phyloP scores from a whole-genome alignment of 2,888 invertebrate species.

The Trichopoda pennipes region DNA sequence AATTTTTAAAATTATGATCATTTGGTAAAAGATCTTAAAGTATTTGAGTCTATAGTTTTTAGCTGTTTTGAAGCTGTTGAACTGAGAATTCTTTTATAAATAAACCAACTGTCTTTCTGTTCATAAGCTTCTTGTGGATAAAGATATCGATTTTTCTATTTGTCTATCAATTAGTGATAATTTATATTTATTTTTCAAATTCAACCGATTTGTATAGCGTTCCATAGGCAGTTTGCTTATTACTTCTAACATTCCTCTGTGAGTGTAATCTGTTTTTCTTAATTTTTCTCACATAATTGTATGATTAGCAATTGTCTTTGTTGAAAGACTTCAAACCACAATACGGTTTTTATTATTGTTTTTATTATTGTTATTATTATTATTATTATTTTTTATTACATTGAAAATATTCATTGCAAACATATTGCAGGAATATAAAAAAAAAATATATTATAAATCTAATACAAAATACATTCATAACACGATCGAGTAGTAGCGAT shows the following conservation, averaged over 20 bases:
- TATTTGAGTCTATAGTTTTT: too few relatives aligned
- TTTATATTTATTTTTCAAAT: neutral
- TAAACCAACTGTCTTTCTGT: too few relatives aligned
- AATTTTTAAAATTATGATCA: too few relatives aligned
- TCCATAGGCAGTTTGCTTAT: neutral
- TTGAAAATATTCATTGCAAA: conserved; percentile 50
- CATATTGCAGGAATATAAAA: conserved; percentile 13
- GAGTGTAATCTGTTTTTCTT: conserved; percentile 38
- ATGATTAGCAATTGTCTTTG: conserved; percentile 56
- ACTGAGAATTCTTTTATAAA: too few relatives aligned
- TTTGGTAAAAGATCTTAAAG: too few relatives aligned
- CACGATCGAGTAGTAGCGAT: conserved; percentile 54
- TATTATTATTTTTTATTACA: conserved; percentile 27
- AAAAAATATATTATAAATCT: conserved; percentile 32
- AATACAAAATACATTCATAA: conserved; percentile 53
- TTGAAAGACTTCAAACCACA: conserved; percentile 60
- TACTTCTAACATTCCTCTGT: conserved; percentile 25
- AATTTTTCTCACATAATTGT: conserved; percentile 52
- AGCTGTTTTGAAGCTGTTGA: too few relatives aligned
- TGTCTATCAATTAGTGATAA: too few relatives aligned
- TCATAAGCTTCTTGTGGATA: too few relatives aligned
- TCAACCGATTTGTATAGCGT: too few relatives aligned
- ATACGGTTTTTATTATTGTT: conserved; percentile 48
- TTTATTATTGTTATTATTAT: conserved; percentile 30
- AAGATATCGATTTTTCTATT: too few relatives aligned